Conservation (phyloP, 2,113 vertebrate genomes). For the Petrocephalus zakoni region DNA sequence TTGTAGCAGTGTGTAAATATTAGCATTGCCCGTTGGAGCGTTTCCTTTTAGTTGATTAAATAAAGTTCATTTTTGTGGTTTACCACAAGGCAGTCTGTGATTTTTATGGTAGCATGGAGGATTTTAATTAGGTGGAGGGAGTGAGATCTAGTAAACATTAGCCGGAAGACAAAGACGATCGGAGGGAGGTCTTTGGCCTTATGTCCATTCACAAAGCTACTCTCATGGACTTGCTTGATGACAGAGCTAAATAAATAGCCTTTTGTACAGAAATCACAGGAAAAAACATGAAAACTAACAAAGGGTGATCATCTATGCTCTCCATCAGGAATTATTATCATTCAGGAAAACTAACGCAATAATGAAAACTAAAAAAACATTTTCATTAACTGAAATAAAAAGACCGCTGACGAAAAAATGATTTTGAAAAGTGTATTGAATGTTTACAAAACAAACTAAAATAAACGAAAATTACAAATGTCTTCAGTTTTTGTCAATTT, state of each 20-base stretch:
- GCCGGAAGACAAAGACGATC: neutral
- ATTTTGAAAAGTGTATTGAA: too few relatives aligned
- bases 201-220: neutral
- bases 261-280: neutral
- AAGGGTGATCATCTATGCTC: neutral
- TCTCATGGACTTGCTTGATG: neutral
- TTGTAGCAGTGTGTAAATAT: neutral
- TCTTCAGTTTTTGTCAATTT: too few relatives aligned
- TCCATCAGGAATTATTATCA: neutral
- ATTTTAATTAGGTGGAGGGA: neutral
- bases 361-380: too few relatives aligned
- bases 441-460: too few relatives aligned
- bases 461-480: too few relatives aligned
- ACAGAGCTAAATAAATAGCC: neutral
- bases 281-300: neutral
- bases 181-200: neutral
- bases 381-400: too few relatives aligned
- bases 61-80: neutral
- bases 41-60: neutral
- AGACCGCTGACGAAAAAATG: too few relatives aligned
- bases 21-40: neutral
- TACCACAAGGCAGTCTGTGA: neutral
- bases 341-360: too few relatives aligned
- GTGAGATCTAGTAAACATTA: neutral
- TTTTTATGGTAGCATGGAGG: neutral